phyloP scores from a whole-genome alignment of 2,888 invertebrate genomes.

The Ochropleura plecta region DNA sequence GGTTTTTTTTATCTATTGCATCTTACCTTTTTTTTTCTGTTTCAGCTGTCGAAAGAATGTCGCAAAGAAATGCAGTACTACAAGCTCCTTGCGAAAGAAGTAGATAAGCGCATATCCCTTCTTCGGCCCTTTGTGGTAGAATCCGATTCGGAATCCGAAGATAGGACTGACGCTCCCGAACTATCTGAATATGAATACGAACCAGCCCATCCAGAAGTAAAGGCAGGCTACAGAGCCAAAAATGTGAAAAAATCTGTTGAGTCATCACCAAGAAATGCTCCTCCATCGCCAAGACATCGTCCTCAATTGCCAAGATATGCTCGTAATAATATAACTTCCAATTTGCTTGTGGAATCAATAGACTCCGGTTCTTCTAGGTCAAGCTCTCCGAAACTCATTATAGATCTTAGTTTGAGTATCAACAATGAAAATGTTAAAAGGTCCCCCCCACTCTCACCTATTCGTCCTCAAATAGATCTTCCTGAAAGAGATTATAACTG shows the following conservation, averaged over 20 bases:
- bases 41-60: slow-evolving; percentile 92
- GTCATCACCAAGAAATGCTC: slow-evolving; percentile 34
- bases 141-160: slow-evolving; percentile 77
- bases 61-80: slow-evolving; percentile 92
- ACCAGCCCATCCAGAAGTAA: slow-evolving; percentile 63
- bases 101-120: slow-evolving; percentile 90
- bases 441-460: slow-evolving; percentile 46
- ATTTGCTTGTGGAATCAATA: slow-evolving; percentile 59
- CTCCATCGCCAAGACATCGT: slow-evolving; percentile 29
- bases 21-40: slow-evolving; percentile 55
- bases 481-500: slow-evolving; percentile 83
- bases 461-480: slow-evolving; percentile 72
- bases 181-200: slow-evolving; percentile 78
- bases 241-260: slow-evolving; percentile 53
- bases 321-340: slow-evolving; percentile 66
- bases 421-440: slow-evolving; percentile 72
- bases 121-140: slow-evolving; percentile 81
- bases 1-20: neutral
- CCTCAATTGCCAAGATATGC: slow-evolving; percentile 27
- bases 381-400: slow-evolving; percentile 74
- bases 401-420: slow-evolving; percentile 80
- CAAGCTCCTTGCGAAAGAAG: slow-evolving; percentile 92
- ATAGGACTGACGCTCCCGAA: slow-evolving; percentile 80
- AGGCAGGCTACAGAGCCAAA: slow-evolving; percentile 59
- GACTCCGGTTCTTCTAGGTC: slow-evolving; percentile 30